phyloP scores from a whole-genome alignment of 2,113 vertebrate genomes.

The Melanotaenia duboulayi region DNA sequence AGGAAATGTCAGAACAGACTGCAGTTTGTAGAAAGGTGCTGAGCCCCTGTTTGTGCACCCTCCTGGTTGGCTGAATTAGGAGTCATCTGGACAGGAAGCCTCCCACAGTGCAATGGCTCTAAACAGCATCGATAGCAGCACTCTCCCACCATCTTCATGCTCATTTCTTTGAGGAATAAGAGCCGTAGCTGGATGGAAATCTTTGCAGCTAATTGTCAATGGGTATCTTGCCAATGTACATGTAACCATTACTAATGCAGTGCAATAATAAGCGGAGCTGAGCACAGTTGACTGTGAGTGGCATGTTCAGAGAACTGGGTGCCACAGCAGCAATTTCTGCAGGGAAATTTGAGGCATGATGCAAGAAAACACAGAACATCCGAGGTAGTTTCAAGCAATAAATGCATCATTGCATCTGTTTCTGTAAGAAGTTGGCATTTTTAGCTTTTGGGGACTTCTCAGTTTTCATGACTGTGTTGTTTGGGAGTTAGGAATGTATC shows the following conservation, averaged over 20 bases:
- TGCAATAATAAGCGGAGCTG: constrained; percentile 42
- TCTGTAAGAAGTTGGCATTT: not conserved
- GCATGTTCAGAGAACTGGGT: constrained; percentile 26
- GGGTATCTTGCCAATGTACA: constrained; percentile 39
- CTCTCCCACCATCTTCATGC: constrained; percentile 35
- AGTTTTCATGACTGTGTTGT: not conserved
- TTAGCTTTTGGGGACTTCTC: not conserved
- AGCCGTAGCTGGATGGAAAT: constrained; percentile 33
- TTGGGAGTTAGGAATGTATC: not conserved
- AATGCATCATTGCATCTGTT: constrained; percentile 30
- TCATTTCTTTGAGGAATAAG: constrained; percentile 64
- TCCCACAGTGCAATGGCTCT: constrained; percentile 50
- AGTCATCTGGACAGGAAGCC: constrained; percentile 66
- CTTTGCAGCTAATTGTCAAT: constrained; percentile 61
- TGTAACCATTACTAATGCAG: constrained; percentile 56
- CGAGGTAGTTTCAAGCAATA: constrained; percentile 40
- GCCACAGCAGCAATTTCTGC: constrained; percentile 39
- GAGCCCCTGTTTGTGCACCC: constrained; percentile 23
- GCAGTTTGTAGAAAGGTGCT: constrained; percentile 10
- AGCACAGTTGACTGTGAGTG: constrained; percentile 43
- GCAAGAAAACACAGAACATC: constrained; percentile 48
- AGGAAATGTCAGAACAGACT: constrained; percentile 11
- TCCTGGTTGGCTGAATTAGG: constrained; percentile 41
- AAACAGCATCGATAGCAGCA: constrained; percentile 30
- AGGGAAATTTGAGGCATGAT: constrained; percentile 50